Conservation (phyloP, 2,113 vertebrate species). For the Elephantulus edwardii region DNA sequence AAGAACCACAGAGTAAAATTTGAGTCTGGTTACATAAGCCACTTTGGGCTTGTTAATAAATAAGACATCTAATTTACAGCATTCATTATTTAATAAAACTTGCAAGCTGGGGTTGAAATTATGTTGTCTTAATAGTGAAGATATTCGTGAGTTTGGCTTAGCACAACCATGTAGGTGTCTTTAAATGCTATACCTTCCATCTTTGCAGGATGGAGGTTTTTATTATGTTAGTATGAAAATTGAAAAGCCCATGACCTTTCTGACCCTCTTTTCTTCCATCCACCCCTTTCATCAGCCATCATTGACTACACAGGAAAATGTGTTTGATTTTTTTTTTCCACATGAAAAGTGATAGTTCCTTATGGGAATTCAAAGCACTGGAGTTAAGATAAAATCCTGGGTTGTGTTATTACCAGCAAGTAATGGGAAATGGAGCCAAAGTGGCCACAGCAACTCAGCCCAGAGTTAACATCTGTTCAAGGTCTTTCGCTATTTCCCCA, state of each 20-base stretch:
- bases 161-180: constrained; percentile 37
- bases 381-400: constrained; percentile 59
- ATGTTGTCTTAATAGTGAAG: constrained; percentile 53
- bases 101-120: constrained; percentile 71
- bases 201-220: constrained; percentile 47
- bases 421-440: constrained; percentile 54
- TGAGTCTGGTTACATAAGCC: constrained; percentile 78
- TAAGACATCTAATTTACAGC: constrained; percentile 81
- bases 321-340: constrained; percentile 65
- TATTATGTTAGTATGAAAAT: constrained; percentile 43
- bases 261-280: background rate
- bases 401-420: constrained; percentile 56
- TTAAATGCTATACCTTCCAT: constrained; percentile 44
- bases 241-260: constrained; percentile 8
- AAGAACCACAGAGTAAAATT: constrained; percentile 79
- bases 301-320: constrained; percentile 47
- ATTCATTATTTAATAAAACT: constrained; percentile 83
- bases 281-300: constrained; percentile 22
- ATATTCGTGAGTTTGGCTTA: constrained; percentile 48
- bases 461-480: constrained; percentile 37
- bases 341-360: constrained; percentile 76
- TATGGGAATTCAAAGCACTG: constrained; percentile 69
- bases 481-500: constrained; percentile 26
- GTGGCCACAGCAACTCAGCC: background rate
- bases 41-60: constrained; percentile 83